Percentiles rank a stretch among this genome's conserved stretches.
Evolutionary conservation across 2,797 vertebrate species (phyloP).

Genomic region (Pelochelys cantorii): DNA sequence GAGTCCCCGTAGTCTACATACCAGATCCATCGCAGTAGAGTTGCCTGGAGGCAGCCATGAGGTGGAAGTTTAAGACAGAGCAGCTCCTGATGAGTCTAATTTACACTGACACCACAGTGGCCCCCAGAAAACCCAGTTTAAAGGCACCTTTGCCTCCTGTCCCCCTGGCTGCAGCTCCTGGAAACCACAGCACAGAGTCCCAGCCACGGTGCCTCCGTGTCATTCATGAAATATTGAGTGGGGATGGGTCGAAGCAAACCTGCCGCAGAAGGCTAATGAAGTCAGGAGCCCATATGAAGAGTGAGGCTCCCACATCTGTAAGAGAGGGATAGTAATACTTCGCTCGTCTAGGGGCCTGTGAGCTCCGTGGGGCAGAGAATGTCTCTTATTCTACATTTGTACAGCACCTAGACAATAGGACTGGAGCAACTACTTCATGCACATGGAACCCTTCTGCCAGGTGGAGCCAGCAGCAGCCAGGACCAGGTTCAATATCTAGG

Average conservation of each 20-base stretch:
- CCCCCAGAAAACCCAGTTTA: background rate
- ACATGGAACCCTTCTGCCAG: no score
- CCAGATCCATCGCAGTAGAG: background rate
- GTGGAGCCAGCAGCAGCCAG: no score
- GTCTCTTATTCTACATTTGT: background rate
- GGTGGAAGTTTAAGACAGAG: background rate
- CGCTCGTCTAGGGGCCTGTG: background rate
- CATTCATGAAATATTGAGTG: background rate
- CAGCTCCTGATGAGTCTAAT: background rate
- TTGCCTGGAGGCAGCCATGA: background rate
- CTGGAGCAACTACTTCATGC: rapidly evolving
- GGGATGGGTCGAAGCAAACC: background rate
- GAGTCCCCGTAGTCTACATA: background rate
- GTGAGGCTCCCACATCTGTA: background rate
- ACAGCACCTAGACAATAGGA: background rate
- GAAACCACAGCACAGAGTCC: background rate
- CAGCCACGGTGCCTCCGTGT: background rate
- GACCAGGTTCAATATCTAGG: no score
- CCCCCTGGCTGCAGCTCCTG: background rate
- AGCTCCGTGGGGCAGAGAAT: background rate
- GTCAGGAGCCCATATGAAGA: background rate
- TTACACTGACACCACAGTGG: background rate
- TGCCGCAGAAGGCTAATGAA: background rate
- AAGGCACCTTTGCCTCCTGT: background rate
- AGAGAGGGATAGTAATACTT: background rate